These are phyloP conservation scores for Grantiella picta DNA, from an alignment of 2,113 vertebrate species.

Conservation along the genomic window DNA sequence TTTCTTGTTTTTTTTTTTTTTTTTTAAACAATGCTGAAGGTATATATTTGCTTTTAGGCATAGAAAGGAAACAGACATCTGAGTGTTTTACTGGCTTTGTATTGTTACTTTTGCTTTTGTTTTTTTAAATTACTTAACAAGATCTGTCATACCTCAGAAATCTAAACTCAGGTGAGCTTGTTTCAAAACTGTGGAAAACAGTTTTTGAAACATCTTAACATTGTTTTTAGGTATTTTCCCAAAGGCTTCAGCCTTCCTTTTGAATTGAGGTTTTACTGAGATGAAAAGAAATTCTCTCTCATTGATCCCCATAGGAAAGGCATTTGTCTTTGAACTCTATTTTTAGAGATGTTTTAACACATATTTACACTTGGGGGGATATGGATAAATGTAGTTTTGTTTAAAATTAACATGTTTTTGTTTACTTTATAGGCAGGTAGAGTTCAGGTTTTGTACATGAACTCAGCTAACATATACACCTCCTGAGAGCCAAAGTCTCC, in stretches of 20 bases:
- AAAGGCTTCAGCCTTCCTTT: slow-evolving; percentile 43
- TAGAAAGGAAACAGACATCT: neutral
- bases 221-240: slow-evolving; percentile 45
- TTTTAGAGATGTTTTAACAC: slow-evolving; percentile 50
- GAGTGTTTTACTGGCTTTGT: neutral
- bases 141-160: slow-evolving; percentile 7
- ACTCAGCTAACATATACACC: neutral
- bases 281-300: slow-evolving; percentile 54
- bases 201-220: slow-evolving; percentile 36
- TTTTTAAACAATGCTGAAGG: neutral
- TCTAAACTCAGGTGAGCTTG: slow-evolving; percentile 25
- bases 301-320: slow-evolving; percentile 49
- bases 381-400: slow-evolving; percentile 58
- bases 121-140: slow-evolving; percentile 37
- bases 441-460: slow-evolving; percentile 43
- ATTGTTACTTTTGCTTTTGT: neutral
- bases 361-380: slow-evolving; percentile 30
- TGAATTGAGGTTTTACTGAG: slow-evolving; percentile 58
- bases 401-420: slow-evolving; percentile 60
- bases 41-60: neutral
- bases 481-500: slow-evolving; percentile 18
- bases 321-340: slow-evolving; percentile 64
- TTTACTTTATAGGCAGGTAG: slow-evolving; percentile 44
- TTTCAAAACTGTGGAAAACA: slow-evolving; percentile 29
- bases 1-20: neutral